Evolutionary conservation across 2,113 vertebrate genomes (phyloP).

Genomic region (Tapirus terrestris): DNA sequence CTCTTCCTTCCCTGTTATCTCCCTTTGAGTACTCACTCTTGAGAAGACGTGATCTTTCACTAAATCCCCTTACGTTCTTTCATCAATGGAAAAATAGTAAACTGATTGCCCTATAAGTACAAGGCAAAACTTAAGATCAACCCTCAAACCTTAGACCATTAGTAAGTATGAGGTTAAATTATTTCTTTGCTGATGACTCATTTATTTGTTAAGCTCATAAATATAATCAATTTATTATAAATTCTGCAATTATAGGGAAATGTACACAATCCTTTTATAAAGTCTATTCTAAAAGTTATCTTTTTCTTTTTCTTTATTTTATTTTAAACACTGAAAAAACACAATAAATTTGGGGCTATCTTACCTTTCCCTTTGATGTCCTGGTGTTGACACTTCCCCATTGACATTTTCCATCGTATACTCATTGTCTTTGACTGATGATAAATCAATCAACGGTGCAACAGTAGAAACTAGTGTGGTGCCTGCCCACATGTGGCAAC

Average conservation of each 20-base stretch:
- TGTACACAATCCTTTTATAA: not conserved
- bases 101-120: not conserved
- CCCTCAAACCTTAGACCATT: not conserved
- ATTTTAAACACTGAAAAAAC: not conserved
- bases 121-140: not conserved
- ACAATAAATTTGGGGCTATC: not conserved
- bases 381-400: not conserved
- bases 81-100: not conserved
- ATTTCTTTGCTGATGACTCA: not conserved
- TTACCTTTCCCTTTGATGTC: not conserved
- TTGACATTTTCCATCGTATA: not conserved
- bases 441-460: constrained; percentile 35
- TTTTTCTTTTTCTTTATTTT: not conserved
- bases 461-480: not conserved
- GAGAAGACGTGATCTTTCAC: not conserved
- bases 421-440: not conserved
- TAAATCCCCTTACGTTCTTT: not conserved
- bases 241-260: not conserved
- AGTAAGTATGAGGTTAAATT: constrained; percentile 27
- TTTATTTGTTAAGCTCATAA: not conserved
- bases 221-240: not conserved
- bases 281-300: not conserved
- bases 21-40: not conserved
- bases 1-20: not conserved
- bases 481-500: not conserved